Percentiles rank a stretch among this genome's conserved stretches.
Conservation (phyloP, 2,797 vertebrate genomes). For the Bradypodion pumilum region DNA sequence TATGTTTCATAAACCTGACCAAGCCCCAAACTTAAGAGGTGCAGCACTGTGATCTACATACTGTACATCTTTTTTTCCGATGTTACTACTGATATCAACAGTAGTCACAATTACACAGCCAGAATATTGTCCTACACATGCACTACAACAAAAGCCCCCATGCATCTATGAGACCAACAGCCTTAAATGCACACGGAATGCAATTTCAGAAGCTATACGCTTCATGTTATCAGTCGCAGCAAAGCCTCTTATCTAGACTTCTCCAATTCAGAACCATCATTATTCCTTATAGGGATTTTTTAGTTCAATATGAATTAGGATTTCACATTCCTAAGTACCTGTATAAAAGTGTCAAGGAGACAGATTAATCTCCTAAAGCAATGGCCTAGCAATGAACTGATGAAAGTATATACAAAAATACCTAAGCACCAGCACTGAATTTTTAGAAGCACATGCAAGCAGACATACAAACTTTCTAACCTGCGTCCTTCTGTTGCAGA, state of each 20-base stretch:
- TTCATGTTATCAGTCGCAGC: constrained; percentile 17
- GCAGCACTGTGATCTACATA: no score
- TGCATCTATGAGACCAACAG: not conserved
- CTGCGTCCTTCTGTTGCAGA: not conserved
- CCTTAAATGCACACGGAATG: not conserved
- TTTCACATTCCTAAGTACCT: not conserved
- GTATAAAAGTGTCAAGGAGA: not conserved
- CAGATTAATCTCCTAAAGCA: not conserved
- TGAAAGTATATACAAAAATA: not conserved
- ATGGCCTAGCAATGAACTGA: not conserved
- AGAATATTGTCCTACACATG: not conserved
- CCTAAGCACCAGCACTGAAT: not conserved
- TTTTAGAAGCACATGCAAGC: not conserved
- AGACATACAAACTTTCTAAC: not conserved
- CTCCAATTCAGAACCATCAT: not conserved
- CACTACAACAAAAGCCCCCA: not conserved
- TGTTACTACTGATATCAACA: not conserved
- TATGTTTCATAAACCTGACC: not conserved
- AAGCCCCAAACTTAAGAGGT: not conserved
- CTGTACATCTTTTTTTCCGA: not conserved
- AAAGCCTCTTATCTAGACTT: constrained; percentile 7
- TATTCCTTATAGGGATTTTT: not conserved
- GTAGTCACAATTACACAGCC: not conserved
- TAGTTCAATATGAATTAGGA: constrained; percentile 1
- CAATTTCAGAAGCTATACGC: constrained; percentile 8